These are phyloP conservation scores for Argyresthia goedartella DNA, from an alignment of 2,888 invertebrate species.

Conservation along the genomic window DNA sequence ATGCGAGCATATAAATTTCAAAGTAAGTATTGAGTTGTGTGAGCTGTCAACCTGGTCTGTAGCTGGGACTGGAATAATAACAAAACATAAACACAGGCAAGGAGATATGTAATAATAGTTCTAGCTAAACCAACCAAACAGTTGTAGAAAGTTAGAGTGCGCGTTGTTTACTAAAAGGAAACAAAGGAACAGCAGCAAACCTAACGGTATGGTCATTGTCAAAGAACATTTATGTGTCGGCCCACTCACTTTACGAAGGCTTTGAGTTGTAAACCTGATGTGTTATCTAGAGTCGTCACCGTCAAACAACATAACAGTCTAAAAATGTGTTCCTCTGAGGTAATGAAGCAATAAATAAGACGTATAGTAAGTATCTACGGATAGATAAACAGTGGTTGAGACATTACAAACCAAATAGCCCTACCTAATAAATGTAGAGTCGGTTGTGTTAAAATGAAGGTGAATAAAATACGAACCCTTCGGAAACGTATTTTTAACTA, in stretches of 20 bases:
- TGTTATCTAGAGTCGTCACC: too few species aligned
- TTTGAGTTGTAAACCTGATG: too few species aligned
- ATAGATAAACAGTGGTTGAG: too few species aligned
- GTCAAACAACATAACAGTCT: too few species aligned
- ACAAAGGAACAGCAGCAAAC: constrained; percentile 2
- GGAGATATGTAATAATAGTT: background rate
- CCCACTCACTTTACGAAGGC: background rate
- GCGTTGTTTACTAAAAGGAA: constrained; percentile 1
- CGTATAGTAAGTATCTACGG: too few species aligned
- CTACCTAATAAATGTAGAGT: too few species aligned
- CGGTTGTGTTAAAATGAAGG: background rate
- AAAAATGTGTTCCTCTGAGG: too few species aligned
- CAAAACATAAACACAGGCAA: background rate
- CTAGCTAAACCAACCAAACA: background rate
- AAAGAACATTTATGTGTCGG: background rate
- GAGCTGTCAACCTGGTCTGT: background rate
- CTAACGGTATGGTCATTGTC: constrained; percentile 3
- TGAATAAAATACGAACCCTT: background rate
- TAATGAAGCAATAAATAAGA: too few species aligned
- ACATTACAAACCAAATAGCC: too few species aligned
- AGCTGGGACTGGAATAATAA: background rate
- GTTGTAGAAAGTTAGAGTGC: background rate
- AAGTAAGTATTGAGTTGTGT: background rate
- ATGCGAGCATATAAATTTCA: background rate
- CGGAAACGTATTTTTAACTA: constrained; percentile 20